These are phyloP conservation scores for Atethmia centrago DNA, from an alignment of 2,888 invertebrate genomes.

Conservation along the genomic window DNA sequence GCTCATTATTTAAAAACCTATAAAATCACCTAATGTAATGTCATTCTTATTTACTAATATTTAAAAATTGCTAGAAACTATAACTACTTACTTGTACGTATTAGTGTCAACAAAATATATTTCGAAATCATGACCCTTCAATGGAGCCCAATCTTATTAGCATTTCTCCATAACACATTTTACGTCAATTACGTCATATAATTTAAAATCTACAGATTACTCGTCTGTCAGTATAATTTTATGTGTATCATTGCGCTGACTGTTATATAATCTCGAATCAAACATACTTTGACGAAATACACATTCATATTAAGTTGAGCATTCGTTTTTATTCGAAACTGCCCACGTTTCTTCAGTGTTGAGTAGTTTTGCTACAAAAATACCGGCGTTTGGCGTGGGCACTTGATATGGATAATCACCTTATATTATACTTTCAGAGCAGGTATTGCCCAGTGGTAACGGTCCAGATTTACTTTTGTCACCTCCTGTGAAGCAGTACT, in stretches of 20 bases:
- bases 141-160: constrained; percentile 33
- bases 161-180: constrained; percentile 37
- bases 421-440: neutral
- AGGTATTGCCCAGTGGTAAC: too few relatives aligned
- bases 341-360: constrained; percentile 13
- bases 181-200: constrained; percentile 52
- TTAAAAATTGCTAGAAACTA: constrained; percentile 1
- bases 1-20: neutral
- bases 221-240: constrained; percentile 51
- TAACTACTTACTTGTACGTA: neutral
- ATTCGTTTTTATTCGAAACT: constrained; percentile 34
- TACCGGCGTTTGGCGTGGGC: neutral
- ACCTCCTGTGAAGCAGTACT: too few relatives aligned
- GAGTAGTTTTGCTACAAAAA: constrained; percentile 1
- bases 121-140: constrained; percentile 18
- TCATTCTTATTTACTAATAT: neutral
- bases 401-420: neutral
- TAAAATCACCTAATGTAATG: neutral
- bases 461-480: too few relatives aligned
- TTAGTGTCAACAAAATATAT: neutral
- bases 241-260: constrained; percentile 64
- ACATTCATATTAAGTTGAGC: constrained; percentile 41
- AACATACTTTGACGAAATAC: constrained; percentile 53
- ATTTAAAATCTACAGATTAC: constrained; percentile 49
- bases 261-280: constrained; percentile 53